phyloP scores from a whole-genome alignment of 1,140 invertebrate genomes.

The Cotesia chilonis region DNA sequence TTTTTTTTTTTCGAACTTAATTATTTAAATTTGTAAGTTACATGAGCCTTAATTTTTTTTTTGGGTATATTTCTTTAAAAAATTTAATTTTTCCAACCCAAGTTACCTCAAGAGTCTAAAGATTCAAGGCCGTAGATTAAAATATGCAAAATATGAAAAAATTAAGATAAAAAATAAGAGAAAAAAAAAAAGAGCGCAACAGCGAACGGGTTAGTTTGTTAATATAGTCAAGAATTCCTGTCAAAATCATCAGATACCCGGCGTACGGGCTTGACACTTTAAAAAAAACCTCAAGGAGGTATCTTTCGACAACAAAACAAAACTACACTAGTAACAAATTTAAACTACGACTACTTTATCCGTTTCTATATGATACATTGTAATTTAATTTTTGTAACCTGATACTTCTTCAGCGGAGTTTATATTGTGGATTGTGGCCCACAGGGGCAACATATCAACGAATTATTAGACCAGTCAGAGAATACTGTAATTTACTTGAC shows the following conservation, averaged over 20 bases:
- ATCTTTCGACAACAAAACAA: conserved; percentile 12
- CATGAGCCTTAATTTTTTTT: too few species aligned
- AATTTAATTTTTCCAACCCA: too few species aligned
- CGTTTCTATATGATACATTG: conserved; percentile 45
- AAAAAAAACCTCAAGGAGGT: neutral
- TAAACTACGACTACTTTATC: neutral
- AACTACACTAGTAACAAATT: too few species aligned
- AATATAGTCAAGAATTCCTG: conserved; percentile 31
- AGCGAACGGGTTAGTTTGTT: conserved; percentile 18
- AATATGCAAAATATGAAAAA: too few species aligned
- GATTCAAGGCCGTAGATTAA: too few species aligned
- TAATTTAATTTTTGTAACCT: conserved; percentile 60
- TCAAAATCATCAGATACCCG: conserved; percentile 52
- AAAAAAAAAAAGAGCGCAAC: too few species aligned
- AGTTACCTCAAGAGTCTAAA: too few species aligned
- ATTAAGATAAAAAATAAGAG: too few species aligned
- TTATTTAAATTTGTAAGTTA: too few species aligned
- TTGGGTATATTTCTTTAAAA: too few species aligned
- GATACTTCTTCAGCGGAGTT: conserved; percentile 40
- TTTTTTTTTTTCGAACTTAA: too few species aligned
- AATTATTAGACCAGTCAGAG: conserved; percentile 41
- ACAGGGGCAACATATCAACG: conserved; percentile 30
- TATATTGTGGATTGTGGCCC: neutral
- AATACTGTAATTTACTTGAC: conserved; percentile 13
- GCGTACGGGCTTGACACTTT: conserved; percentile 26